Base-by-base conservation (phyloP, 2,797 vertebrate species). In the Falco biarmicus region DNA sequence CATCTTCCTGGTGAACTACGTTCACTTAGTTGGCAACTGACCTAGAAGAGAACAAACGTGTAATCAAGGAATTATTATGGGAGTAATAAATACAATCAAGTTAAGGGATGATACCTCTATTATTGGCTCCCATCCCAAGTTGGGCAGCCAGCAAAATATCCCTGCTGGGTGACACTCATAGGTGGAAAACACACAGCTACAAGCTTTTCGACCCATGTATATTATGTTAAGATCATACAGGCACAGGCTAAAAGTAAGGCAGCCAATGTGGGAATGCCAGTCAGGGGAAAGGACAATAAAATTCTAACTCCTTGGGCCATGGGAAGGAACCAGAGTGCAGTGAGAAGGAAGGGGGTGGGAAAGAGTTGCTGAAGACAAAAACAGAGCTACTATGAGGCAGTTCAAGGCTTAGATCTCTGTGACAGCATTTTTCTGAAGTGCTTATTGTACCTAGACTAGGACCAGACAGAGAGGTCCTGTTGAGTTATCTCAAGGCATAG, bases 311-410 rank as follows among this genome's bases (percentile, higher is more conserved):
- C 47, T 45, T 41, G 39, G 18, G 20, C 48, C 6, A 2, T 78
- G 48, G 51, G 34, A 94, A 89, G 10, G 29, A 59, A 26, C 5
- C 5, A 21, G 6, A 81, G 24, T 29, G 34, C 70, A 75, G 6
- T n/a, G 34, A 75, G 48, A 78, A 82, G 26, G 25, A 87, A 70
- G 31, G 0, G 2, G 22, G 26, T 22, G 5, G 31, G 50, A 73
- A 75, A 51, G 31, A 48, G 17, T 34, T 12, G 2, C 15, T 84
- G 53, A 71, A 47, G 48, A 16, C 5, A 43, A 54, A 86, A 69
- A 2, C 2, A 21, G 16, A 64, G 34, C 13, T 63, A 17, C 47
- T 32, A 5, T 0, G 0, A 89, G 25, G 45, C 34, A 50, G 8
- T 20, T 70, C 29, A 47, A 87, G 22, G 9, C n/a, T 94, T 43